phyloP scores from a whole-genome alignment of 2,797 vertebrate species.

The Graptemys geographica region DNA sequence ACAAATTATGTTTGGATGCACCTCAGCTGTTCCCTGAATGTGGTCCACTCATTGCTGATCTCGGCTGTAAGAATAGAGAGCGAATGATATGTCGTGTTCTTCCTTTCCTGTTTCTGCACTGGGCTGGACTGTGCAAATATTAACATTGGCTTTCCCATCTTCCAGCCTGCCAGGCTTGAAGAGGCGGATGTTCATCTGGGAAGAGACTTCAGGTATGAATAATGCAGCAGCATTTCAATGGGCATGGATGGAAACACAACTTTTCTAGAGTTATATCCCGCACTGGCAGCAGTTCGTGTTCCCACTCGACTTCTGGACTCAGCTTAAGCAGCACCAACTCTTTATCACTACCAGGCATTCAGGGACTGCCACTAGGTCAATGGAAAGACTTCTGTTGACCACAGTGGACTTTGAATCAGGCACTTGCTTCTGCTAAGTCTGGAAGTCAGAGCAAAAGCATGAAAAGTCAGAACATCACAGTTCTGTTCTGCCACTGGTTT shows the following conservation, averaged over 20 bases:
- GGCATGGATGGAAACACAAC: slow-evolving; percentile 54
- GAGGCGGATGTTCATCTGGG: slow-evolving; percentile 16
- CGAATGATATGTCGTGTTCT: slow-evolving; percentile 24
- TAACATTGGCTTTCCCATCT: slow-evolving; percentile 47
- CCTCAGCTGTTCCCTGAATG: accelerated
- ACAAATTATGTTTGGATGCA: neutral
- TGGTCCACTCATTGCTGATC: neutral
- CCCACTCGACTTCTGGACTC: slow-evolving; percentile 13
- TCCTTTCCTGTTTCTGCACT: slow-evolving; percentile 46
- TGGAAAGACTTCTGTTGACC: neutral
- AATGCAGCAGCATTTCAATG: slow-evolving; percentile 63
- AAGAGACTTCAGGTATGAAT: slow-evolving; percentile 64
- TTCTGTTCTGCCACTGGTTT: neutral
- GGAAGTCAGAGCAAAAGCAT: neutral
- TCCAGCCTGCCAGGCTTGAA: slow-evolving; percentile 23
- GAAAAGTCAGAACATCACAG: neutral
- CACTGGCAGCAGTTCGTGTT: slow-evolving; percentile 34
- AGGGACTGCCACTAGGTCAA: neutral
- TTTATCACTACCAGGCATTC: neutral
- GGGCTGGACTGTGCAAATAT: slow-evolving; percentile 63
- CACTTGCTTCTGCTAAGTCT: neutral
- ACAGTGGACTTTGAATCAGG: neutral
- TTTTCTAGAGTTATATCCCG: slow-evolving; percentile 64
- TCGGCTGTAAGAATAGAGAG: neutral
- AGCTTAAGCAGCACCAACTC: neutral